Evolutionary conservation across 2,888 invertebrate species (phyloP), one percentile per base, ranked within the genome.

Genomic region (Nasonia oneida): DNA sequence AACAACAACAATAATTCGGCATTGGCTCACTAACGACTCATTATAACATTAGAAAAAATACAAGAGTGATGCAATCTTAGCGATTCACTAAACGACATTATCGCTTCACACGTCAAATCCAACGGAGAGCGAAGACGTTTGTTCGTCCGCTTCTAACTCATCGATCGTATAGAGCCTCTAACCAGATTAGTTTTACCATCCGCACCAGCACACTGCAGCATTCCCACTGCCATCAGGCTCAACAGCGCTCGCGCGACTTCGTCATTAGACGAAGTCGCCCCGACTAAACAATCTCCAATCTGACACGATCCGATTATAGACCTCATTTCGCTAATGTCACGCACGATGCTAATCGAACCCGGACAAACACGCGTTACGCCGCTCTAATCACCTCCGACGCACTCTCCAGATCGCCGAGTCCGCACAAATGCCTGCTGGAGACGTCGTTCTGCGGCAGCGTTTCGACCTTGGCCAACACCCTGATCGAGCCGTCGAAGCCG

Each of bases 361-460:
- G 15, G 15, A 23, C 33, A 67, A 23, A 2, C 33, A 33, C 73
- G 53, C 73, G 57, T 33, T 50, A 67, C 29, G n/a, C 1, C 39
- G 64, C 18, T 4, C 33, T 14, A 39, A 42, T 39, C 12, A 47
- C 4, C 14, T 47, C 50, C 47, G 3, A 64, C 5, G 29, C 67
- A 61, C 39, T 39, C 84, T 67, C 23, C 80, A 95, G 97, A 87
- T 97, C 97, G 50, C 97, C 98, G 2, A 98, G 98, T 18, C 98
- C 98, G n/a, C 98, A 98, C 94, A 97, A 97, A 93, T 97, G 97
- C 96, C 94, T 98, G 83, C 94, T 98, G 85, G 98, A 98, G 94
- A 98, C 98, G 0, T 98, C 98, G 0, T 98, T 98, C 93, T 98
- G 98, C 93, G 98, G 98, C 0, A 96, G 96, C 78, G 97, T 97